Evolutionary conservation across 2,888 invertebrate species (phyloP).

Genomic region (Agrenia bidenticulata): DNA sequence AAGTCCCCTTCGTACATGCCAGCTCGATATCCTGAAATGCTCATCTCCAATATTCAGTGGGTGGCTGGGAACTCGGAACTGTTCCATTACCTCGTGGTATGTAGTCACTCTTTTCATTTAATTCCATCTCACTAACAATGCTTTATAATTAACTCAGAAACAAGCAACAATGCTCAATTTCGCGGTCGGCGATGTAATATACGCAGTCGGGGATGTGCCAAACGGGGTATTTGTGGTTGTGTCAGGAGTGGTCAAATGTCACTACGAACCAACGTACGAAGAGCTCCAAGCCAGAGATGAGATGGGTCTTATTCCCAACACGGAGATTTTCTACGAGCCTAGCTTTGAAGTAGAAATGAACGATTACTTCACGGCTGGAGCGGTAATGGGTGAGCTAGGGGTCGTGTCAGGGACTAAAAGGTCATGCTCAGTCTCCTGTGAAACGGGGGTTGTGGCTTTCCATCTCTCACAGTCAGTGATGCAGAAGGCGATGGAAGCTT

Average conservation of each 20-base stretch:
- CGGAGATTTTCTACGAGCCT: conserved; percentile 59
- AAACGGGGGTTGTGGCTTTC: conserved; percentile 62
- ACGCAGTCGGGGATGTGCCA: conserved; percentile 55
- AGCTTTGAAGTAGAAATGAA: conserved; percentile 59
- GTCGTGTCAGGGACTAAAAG: conserved; percentile 63
- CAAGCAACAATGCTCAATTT: conserved; percentile 55
- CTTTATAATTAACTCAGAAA: conserved; percentile 43
- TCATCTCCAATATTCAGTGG: conserved; percentile 55
- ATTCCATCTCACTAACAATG: too few relatives aligned
- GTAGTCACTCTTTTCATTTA: background rate
- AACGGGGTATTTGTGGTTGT: conserved; percentile 58
- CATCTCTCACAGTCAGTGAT: conserved; percentile 55
- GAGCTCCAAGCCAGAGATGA: conserved; percentile 38
- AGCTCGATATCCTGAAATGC: conserved; percentile 55
- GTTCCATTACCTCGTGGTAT: conserved; percentile 47
- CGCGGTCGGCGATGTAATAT: conserved; percentile 55
- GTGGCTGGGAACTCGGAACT: conserved; percentile 54
- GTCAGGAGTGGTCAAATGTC: conserved; percentile 57
- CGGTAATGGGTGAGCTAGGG: conserved; percentile 64
- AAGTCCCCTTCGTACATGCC: conserved; percentile 55
- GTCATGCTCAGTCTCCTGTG: conserved; percentile 63
- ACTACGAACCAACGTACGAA: conserved; percentile 55
- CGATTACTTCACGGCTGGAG: conserved; percentile 66
- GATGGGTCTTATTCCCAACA: conserved; percentile 32
- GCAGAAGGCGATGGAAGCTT: conserved; percentile 54